Percentiles rank a stretch among this genome's conserved stretches.
phyloP scores from a whole-genome alignment of 1,140 invertebrate genomes.

The Glomeris maerens region DNA sequence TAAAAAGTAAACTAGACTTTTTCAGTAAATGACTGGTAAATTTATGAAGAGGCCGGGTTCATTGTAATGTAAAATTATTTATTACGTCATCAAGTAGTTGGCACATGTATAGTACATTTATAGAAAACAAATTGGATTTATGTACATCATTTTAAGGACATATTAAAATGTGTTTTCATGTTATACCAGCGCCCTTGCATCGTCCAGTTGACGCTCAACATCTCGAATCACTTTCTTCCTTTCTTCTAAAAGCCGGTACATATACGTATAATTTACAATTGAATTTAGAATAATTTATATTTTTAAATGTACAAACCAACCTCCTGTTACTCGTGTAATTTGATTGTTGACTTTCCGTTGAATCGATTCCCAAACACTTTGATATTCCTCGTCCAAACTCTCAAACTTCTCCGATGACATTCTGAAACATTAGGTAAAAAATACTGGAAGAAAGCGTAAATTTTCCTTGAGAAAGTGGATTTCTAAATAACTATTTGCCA shows the following conservation, averaged over 20 bases:
- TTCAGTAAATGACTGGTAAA: too few species aligned
- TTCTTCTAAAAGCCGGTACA: constrained; percentile 16
- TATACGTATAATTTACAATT: not conserved
- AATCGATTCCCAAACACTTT: constrained; percentile 25
- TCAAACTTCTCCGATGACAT: constrained; percentile 39
- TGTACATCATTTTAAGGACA: constrained; percentile 19
- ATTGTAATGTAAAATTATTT: not conserved
- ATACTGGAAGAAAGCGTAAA: too few species aligned
- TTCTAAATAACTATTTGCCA: too few species aligned
- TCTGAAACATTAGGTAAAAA: too few species aligned
- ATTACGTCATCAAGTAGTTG: not conserved
- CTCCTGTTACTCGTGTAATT: constrained; percentile 23
- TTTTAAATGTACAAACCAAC: constrained; percentile 15
- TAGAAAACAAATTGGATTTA: constrained; percentile 5
- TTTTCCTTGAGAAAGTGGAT: too few species aligned
- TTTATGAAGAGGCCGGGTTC: constrained; percentile 15
- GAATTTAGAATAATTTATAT: not conserved
- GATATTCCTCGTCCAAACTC: constrained; percentile 33
- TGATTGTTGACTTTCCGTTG: constrained; percentile 25
- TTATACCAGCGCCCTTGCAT: constrained; percentile 23
- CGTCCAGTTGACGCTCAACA: constrained; percentile 27
- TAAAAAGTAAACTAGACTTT: constrained; percentile 10
- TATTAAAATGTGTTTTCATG: constrained; percentile 19
- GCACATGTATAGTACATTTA: constrained; percentile 10
- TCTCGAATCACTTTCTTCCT: constrained; percentile 22